phyloP scores from a whole-genome alignment of 2,888 invertebrate genomes.

The Bombyx huttoni region DNA sequence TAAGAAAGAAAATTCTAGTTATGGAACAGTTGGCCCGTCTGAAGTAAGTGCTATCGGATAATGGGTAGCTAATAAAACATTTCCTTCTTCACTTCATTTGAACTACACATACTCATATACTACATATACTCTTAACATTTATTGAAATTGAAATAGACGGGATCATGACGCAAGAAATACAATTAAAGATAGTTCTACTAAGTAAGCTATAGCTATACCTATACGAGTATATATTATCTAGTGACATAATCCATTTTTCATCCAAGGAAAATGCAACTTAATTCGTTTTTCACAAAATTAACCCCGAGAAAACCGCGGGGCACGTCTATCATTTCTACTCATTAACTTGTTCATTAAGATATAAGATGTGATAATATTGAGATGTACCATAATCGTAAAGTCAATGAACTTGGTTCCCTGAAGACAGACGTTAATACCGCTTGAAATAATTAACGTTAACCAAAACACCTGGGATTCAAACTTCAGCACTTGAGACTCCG shows the following conservation, averaged over 20 bases:
- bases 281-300: too few relatives aligned
- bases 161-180: too few relatives aligned
- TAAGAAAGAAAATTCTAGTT: constrained; percentile 52
- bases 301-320: too few relatives aligned
- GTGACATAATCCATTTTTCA: too few relatives aligned
- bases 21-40: constrained; percentile 62
- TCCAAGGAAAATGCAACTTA: too few relatives aligned
- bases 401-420: neutral
- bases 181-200: too few relatives aligned
- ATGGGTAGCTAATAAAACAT: neutral
- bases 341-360: too few relatives aligned
- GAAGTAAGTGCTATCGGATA: constrained; percentile 22
- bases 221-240: too few relatives aligned
- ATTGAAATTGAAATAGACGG: too few relatives aligned
- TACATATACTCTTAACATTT: too few relatives aligned
- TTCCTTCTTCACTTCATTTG: neutral
- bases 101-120: neutral
- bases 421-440: neutral
- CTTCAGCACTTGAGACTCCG: neutral
- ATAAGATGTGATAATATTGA: neutral
- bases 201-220: too few relatives aligned
- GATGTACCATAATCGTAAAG: neutral
- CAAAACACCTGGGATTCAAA: neutral
- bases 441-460: neutral
- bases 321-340: too few relatives aligned